Percentiles rank a stretch among this genome's conserved stretches.
These are phyloP conservation scores for Isichthys henryi DNA, from an alignment of 2,113 vertebrate species.

Conservation along the genomic window DNA sequence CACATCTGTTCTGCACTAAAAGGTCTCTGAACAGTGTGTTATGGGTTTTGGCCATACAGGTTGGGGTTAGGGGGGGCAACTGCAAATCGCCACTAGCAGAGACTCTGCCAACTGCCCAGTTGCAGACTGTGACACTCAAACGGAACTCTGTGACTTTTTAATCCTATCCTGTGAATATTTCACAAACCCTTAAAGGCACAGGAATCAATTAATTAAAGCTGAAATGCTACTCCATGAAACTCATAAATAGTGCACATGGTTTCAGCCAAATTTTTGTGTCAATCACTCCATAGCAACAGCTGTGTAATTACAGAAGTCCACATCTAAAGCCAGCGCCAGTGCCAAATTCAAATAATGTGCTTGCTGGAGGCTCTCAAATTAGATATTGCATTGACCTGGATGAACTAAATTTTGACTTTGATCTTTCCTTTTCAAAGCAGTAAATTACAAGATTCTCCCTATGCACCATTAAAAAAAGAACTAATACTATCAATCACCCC, in stretches of 20 bases:
- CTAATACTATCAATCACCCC: background rate
- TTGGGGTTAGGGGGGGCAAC: background rate
- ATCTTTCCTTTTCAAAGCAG: slow-evolving; percentile 46
- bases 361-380: slow-evolving; percentile 49
- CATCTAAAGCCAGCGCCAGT: slow-evolving; percentile 36
- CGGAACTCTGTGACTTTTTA: slow-evolving; percentile 36
- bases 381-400: slow-evolving; percentile 54
- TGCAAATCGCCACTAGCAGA: slow-evolving; percentile 1
- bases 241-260: slow-evolving; percentile 53
- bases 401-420: slow-evolving; percentile 53
- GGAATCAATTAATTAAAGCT: slow-evolving; percentile 61
- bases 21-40: background rate
- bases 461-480: background rate
- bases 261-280: slow-evolving; percentile 49
- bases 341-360: slow-evolving; percentile 40
- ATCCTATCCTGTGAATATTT: slow-evolving; percentile 57
- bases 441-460: slow-evolving; percentile 37
- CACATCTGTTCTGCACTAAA: background rate
- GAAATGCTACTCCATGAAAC: slow-evolving; percentile 46
- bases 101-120: background rate
- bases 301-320: slow-evolving; percentile 46
- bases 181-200: slow-evolving; percentile 56
- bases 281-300: slow-evolving; percentile 51
- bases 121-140: slow-evolving; percentile 20
- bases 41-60: background rate